A percentile compares a stretch with the other conserved stretches of the same genome.
Evolutionary conservation across 2,888 invertebrate genomes (phyloP).

Genomic region (Stomorhina lunata): DNA sequence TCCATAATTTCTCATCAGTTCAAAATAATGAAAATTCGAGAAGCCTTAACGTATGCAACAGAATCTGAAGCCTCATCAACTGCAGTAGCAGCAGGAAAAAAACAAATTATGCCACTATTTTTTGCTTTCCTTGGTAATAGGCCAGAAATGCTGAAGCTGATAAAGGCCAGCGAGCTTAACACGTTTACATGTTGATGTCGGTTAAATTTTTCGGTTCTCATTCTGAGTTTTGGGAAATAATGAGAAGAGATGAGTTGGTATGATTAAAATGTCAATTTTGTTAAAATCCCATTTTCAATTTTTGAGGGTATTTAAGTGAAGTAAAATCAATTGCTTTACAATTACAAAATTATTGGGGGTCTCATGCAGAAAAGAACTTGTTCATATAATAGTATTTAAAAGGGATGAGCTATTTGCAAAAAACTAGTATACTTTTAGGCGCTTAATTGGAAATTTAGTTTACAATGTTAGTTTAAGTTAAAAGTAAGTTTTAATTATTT

Average conservation of each 20-base stretch:
- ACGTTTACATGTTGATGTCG: no score
- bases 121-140: neutral
- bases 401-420: neutral
- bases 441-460: no score
- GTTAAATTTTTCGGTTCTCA: neutral
- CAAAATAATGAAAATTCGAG: neutral
- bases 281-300: constrained; percentile 30
- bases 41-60: neutral
- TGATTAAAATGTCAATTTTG: constrained; percentile 53
- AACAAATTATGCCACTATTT: neutral
- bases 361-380: neutral
- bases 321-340: constrained; percentile 46
- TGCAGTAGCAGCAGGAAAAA: neutral
- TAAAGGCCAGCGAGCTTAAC: constrained; percentile 4
- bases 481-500: no score
- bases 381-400: neutral
- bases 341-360: constrained; percentile 14
- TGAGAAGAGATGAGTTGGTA: constrained; percentile 2
- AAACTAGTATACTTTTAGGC: no score
- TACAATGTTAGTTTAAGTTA: no score
- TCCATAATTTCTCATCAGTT: constrained; percentile 5
- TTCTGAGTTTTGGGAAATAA: neutral
- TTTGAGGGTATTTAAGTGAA: constrained; percentile 11
- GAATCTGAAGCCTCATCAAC: no score
- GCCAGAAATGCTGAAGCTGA: neutral